Base-by-base conservation (phyloP, 2,888 invertebrate species). In the Agelastica alni region DNA sequence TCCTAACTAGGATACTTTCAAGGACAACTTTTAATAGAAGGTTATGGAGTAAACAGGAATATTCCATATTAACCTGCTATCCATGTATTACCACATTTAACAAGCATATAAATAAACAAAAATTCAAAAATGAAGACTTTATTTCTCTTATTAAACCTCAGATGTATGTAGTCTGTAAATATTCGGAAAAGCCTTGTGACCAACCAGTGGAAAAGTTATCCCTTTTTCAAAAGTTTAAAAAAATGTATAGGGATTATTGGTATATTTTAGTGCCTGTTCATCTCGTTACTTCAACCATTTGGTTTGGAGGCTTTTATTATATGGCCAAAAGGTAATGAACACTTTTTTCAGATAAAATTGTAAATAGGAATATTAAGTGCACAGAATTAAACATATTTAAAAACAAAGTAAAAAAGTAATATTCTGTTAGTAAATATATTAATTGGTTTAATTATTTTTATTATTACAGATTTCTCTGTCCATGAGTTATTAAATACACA, bases 171-270 rank as follows among this genome's bases (percentile, higher is more conserved):
- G 16, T 32, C 5, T 37, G 18, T 10, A 12, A 41, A 31, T 49
- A 49, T 32, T 49, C 20, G n/a, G 31, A 22, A 3, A 41, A 41
- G n/a, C 31, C 31, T 14, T 9, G 5, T 12, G 26, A 28, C 3
- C 13, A 22, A 13, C 44, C 44, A 36, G 34, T 46, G 26, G 28
- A 59, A 63, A 83, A 90, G 73, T 70, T 78, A 64, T 82, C 87
- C 1, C 72, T 95, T 2, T 85, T 93, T 70, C 84, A 90, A 66
- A 85, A 85, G 70, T 94, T 97, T 76, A 96, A 94, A 75, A 81
- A 88, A 70, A 91, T 96, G 88, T 93, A 93, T 73, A 90, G 89
- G 74, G 90, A 96, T 72, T 97, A 98, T 78, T 98, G 98, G 93
- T 96, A 98, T 78, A 91, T 98, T 48, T 79, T 96, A 52, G 80